Evolutionary conservation across 2,888 invertebrate species (phyloP), one percentile per base, ranked within the genome.

Genomic region (Neria commutata): DNA sequence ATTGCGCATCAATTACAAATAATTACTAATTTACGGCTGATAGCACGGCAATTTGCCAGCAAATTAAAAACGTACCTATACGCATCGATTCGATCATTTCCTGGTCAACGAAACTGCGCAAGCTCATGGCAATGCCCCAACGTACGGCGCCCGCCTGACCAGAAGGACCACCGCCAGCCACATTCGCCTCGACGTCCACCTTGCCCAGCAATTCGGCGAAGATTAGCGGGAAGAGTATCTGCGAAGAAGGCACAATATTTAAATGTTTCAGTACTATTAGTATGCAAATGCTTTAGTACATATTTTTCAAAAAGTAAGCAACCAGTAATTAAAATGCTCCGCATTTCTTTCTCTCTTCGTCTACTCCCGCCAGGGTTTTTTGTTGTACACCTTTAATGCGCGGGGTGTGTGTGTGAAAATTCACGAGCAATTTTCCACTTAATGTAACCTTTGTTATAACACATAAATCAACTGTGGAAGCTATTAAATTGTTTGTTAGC

Each of bases 131-230:
- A 58, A 97, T 89, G 23, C 92, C 96, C 86, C 90, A 91, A 61
- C 97, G 87, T 58, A 97, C 86, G 51, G 94, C 94, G 37, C 95
- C 95, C n/a, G 95, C 87, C 81, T 95, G 92, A 1, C 91, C 90
- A 16, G 91, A 88, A 33, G 86, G 83, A 11, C 95, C 95, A 34
- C 91, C 91, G 34, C 87, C 87, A 68, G 83, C 84, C 33, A 92
- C 86, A 69, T 87, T 86, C 45, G 91, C 94, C 76, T 91, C 91
- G 23, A 97, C 83, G 82, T 98, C 97, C 45, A 96, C 91, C 79
- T 87, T 85, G 49, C 88, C 87, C 57, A 90, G 79, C 86, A 91
- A 85, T 24, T 87, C 87, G 58, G 90, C 86, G 73, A 95, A 91
- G 67, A 92, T 86, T 61, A 98, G 83, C 3, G 97, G 97, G 76